Conservation (phyloP, 1,140 invertebrate species). For the Lepidurus couesii region DNA sequence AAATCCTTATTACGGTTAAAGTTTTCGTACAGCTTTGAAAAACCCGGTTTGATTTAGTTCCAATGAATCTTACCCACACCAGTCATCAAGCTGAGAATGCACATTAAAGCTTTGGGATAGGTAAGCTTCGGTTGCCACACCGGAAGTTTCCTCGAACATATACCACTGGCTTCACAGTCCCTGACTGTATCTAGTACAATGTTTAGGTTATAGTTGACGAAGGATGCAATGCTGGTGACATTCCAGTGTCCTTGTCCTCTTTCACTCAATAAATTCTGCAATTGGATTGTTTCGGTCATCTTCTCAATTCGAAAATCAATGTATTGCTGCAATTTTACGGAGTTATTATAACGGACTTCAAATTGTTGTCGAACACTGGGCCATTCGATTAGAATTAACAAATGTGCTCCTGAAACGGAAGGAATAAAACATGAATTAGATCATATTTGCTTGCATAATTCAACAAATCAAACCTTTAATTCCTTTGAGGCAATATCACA, state of each 20-base stretch:
- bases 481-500: no score
- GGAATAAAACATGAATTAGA: neutral
- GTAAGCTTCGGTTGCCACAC: neutral
- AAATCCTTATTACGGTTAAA: neutral
- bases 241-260: neutral
- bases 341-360: neutral
- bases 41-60: neutral
- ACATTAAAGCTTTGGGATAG: neutral
- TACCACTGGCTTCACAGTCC: neutral
- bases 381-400: neutral
- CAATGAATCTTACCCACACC: neutral
- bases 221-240: neutral
- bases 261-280: neutral
- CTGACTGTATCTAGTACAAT: neutral
- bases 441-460: no score
- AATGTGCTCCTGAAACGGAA: neutral
- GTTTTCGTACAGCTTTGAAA: no score
- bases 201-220: neutral
- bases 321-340: neutral
- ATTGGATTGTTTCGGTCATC: neutral
- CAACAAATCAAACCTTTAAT: no score
- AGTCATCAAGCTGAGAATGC: slow-evolving; percentile 18
- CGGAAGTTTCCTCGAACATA: neutral
- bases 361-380: neutral
- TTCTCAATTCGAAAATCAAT: neutral